Conservation (phyloP, 2,888 invertebrate species). For the Rhagonycha fulva region DNA sequence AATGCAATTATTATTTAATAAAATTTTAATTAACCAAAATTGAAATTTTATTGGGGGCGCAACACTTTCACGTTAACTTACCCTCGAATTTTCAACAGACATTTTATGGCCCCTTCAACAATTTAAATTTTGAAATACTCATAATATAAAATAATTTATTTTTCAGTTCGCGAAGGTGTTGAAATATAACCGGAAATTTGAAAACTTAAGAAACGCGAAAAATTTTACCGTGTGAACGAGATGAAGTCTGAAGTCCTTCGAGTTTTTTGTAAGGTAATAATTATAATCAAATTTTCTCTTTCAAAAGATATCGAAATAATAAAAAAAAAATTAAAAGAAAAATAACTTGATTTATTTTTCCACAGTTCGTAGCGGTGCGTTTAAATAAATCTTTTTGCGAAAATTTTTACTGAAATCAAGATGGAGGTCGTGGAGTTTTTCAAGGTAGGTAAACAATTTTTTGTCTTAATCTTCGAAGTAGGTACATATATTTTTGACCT, state of each 20-base stretch:
- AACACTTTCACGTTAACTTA: background rate
- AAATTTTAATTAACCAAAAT: constrained; percentile 4
- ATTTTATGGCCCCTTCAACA: no score
- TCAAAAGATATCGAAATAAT: background rate
- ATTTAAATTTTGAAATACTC: no score
- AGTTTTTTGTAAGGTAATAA: no score
- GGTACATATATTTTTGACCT: background rate
- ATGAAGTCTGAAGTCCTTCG: no score
- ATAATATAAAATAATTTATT: no score
- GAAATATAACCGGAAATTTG: no score
- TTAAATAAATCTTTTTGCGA: no score
- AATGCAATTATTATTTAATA: constrained; percentile 10
- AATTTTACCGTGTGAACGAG: no score
- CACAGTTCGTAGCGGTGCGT: background rate
- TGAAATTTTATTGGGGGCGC: background rate
- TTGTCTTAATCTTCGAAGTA: background rate
- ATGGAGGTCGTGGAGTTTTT: background rate
- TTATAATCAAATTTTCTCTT: no score
- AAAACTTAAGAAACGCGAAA: no score
- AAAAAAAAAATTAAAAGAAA: background rate
- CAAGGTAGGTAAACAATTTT: background rate
- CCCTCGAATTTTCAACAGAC: background rate
- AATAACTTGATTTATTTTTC: background rate
- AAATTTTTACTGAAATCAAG: background rate
- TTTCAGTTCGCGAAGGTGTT: no score